Conservation (phyloP, 2,888 invertebrate species). For the Lithophane leautieri region DNA sequence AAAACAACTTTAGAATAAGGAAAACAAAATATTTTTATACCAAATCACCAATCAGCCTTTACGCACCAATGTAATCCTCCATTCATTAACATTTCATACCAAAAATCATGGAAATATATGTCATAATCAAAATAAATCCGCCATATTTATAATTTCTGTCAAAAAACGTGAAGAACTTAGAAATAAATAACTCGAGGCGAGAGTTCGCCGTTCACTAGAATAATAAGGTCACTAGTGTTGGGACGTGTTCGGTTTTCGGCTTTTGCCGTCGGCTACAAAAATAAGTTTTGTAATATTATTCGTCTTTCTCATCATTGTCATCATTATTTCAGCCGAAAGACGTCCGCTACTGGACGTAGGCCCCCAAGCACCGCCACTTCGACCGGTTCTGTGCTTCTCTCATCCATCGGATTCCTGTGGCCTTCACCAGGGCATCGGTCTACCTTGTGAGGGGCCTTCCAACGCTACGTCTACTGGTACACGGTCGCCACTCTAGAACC, state of each 20-base stretch:
- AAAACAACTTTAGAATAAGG: neutral
- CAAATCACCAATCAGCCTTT: constrained; percentile 15
- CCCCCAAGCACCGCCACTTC: no score
- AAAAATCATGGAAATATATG: constrained; percentile 47
- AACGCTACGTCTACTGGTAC: no score
- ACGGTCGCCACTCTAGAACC: no score
- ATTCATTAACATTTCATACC: constrained; percentile 19
- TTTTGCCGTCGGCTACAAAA: constrained; percentile 22
- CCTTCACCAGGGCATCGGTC: no score
- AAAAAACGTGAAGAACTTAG: constrained; percentile 67
- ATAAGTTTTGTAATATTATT: neutral
- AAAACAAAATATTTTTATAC: constrained; percentile 22
- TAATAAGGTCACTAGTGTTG: constrained; percentile 68
- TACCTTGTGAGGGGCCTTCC: no score
- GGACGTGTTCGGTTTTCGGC: constrained; percentile 41
- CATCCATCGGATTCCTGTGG: no score
- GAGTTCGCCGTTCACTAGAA: constrained; percentile 60
- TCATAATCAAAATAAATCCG: constrained; percentile 72
- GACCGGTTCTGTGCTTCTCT: no score
- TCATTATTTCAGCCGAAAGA: no score
- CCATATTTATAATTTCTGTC: constrained; percentile 69
- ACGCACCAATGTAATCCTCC: neutral
- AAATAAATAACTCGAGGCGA: constrained; percentile 65
- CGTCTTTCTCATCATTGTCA: neutral
- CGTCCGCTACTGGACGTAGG: no score